Percentiles rank a stretch among this genome's conserved stretches.
Evolutionary conservation across 2,113 vertebrate species (phyloP).

Genomic region (Pelodiscus sinensis): DNA sequence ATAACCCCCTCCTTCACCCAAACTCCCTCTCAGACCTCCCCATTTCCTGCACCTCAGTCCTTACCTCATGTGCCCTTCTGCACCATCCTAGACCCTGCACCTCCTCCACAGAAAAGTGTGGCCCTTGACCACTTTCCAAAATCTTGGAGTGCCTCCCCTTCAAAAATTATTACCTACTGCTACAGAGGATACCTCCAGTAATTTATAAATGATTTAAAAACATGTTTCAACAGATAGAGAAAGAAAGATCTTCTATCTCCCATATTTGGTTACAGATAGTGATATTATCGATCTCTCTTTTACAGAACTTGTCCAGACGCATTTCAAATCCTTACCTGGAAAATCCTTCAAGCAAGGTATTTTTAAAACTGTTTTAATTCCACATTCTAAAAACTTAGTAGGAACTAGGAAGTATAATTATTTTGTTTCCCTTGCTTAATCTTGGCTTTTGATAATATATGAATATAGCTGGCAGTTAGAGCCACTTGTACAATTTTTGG

Average conservation of each 20-base stretch:
- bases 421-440: neutral
- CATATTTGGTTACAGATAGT: neutral
- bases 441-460: conserved; percentile 6
- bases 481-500: neutral
- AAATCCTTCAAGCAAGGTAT: conserved; percentile 81
- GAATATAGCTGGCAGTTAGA: conserved; percentile 25
- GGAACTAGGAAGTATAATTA: neutral
- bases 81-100: too few species aligned
- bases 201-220: neutral
- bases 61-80: too few species aligned
- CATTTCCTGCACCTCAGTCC: too few species aligned
- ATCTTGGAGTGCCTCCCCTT: too few species aligned
- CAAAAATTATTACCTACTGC: too few species aligned
- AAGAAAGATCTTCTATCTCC: neutral
- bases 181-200: neutral
- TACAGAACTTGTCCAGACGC: conserved; percentile 81
- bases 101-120: too few species aligned
- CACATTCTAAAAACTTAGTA: neutral
- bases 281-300: conserved; percentile 20
- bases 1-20: too few species aligned
- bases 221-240: neutral
- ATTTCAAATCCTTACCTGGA: conserved; percentile 84
- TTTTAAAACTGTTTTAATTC: conserved; percentile 11
- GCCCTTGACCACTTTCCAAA: too few species aligned
- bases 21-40: too few species aligned